Conservation (phyloP, 1,140 invertebrate genomes). For the Drosophila melanogaster region Release_6_plus_ISO1_MT NT_033777.3:13916501-13917000, state of each 20-base stretch:
- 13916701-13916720: no score
- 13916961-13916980: constrained; percentile 62
- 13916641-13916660: neutral
- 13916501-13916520: constrained; percentile 75
- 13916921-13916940: constrained; percentile 77
- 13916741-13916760: no score
- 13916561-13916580: constrained; percentile 56
- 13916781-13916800: no score
- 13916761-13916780: no score
- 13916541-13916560: constrained; percentile 78
- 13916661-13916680: no score
- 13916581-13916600: constrained; percentile 46
- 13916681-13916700: no score
- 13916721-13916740: no score
- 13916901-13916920: constrained; percentile 75
- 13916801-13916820: neutral
- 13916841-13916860: constrained; percentile 17
- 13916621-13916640: neutral
- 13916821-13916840: neutral
- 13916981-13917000: constrained; percentile 79
- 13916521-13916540: constrained; percentile 79
- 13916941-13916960: constrained; percentile 80
- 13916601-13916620: constrained; percentile 20
- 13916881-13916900: constrained; percentile 63
- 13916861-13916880: neutral